Base-by-base conservation (phyloP, 1,140 invertebrate species). In the Drosophila azteca region DNA sequence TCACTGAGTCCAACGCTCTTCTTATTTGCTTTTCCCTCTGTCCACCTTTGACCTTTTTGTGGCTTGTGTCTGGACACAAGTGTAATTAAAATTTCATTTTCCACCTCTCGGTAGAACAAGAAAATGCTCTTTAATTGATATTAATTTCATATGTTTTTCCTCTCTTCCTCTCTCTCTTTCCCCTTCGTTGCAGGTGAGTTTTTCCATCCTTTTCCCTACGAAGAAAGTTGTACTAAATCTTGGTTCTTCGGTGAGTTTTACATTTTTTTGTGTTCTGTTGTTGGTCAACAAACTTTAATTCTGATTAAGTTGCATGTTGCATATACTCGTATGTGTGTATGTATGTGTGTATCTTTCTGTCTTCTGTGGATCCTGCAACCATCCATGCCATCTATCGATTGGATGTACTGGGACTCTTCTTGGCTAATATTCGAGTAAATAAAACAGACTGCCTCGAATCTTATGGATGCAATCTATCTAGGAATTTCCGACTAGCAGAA, bases 31-130 rank as follows among this genome's bases (percentile, higher is more conserved):
- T 69, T 79, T 79, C 67, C 52, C 69, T 43, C 73, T 26, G 15
- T n/a, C 24, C 41, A 39, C 41, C 67, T 39, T 39, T 74, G 80
- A 76, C 79, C 80, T 69, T 58, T 39, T 49, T 66, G 66, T 71
- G 50, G 77, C 15, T 48, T 64, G 24, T 17, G 69, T 67, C 71
- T 74, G 62, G 62, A 54, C 62, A 31, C 55, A 55, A 48, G 15
- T 59, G 65, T 87, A 85, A 82, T 85, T 87, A 82, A 87, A 87
- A 75, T 85, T 81, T 85, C 52, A 85, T 85, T 85, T 81, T 44
- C 48, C 15, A 11, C 22, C 17, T 59, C 26, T 58, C 11, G 22
- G 44, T 45, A 61, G 69, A 72, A 65, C 57, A 71, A 60, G 60
- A 65, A 73, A 73, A 65, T 61, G 52, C 48, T 41, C 52, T 70